Evolutionary conservation across 2,113 vertebrate species (phyloP), one percentile per base, ranked within the genome.

Genomic region (Steatornis caripensis): DNA sequence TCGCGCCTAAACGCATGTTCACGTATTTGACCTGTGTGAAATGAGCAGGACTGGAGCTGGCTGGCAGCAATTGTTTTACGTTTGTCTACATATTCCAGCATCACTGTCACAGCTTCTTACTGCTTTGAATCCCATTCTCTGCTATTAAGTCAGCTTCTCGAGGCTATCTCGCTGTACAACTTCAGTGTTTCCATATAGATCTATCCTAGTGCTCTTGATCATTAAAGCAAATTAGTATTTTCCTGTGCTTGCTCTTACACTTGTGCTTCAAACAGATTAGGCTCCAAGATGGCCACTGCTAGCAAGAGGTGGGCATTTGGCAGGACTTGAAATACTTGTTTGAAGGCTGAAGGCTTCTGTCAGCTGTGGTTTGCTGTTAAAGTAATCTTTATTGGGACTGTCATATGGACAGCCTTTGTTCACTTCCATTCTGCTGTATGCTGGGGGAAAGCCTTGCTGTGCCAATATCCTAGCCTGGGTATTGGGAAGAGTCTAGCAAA

Each of bases 1-100:
- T 75, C 1, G 2, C 7, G 34, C 43, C 26, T 49, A 18, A 15
- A 55, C 0, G 1, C 8, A 1, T 16, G 2, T 36, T 41, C 23
- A 3, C 0, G 4, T 48, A 3, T 61, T 60, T 43, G 64, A 29
- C n/a, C 18, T 6, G 2, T 30, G 39, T 55, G 17, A 54, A 46
- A 53, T 10, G 17, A 32, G 39, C n/a, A 41, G 60, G 30, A 43
- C n/a, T 58, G 37, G 66, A 69, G 54, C 49, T 62, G 74, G 20
- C 26, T 34, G 27, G 9, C 43, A 43, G 19, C 0, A 0, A 16
- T 64, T 39, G 41, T 43, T 83, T 46, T 29, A 45, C 0, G 1
- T 41, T 54, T 69, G 15, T 46, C 15, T 65, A 2, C 48, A 75
- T 75, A 46, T 26, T 64, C 43, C 37, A 34, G 34, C 45, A 27